A percentile compares a stretch with the other conserved stretches of the same genome.
phyloP scores from a whole-genome alignment of 1,140 invertebrate species.

The Microvelia longipes region DNA sequence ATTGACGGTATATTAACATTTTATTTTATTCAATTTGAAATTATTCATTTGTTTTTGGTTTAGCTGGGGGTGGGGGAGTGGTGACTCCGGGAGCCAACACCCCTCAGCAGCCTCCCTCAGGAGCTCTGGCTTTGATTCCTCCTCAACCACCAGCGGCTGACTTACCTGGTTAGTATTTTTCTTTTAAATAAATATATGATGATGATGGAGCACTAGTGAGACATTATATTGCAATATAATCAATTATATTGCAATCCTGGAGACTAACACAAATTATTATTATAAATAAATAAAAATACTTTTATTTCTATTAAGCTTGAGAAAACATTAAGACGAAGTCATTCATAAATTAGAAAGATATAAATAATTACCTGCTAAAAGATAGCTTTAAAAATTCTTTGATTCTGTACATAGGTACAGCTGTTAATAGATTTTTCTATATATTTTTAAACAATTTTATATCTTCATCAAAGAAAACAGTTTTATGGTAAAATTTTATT shows the following conservation, averaged over 20 bases:
- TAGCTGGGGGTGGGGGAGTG: conserved; percentile 4
- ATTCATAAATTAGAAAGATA: no score
- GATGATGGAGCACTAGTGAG: background rate
- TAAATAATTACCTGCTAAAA: no score
- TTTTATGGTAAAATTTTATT: no score
- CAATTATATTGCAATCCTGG: background rate
- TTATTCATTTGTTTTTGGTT: conserved; percentile 11
- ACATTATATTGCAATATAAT: background rate
- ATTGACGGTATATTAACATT: conserved; percentile 1
- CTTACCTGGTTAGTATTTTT: conserved; percentile 29
- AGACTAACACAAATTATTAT: background rate
- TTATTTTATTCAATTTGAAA: conserved; percentile 18
- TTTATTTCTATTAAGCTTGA: background rate
- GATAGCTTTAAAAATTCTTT: no score
- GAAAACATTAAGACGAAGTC: no score
- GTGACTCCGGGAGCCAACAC: conserved; percentile 22
- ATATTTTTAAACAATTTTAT: no score
- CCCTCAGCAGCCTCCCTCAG: conserved; percentile 30
- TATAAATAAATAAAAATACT: background rate
- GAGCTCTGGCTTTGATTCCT: conserved; percentile 25
- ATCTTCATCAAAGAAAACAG: no score
- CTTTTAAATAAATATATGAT: background rate
- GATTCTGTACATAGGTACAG: no score
- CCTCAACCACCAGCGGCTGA: conserved; percentile 29
- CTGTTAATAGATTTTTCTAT: no score